phyloP scores from a whole-genome alignment of 2,888 invertebrate species.

The Cinara cedri region DNA sequence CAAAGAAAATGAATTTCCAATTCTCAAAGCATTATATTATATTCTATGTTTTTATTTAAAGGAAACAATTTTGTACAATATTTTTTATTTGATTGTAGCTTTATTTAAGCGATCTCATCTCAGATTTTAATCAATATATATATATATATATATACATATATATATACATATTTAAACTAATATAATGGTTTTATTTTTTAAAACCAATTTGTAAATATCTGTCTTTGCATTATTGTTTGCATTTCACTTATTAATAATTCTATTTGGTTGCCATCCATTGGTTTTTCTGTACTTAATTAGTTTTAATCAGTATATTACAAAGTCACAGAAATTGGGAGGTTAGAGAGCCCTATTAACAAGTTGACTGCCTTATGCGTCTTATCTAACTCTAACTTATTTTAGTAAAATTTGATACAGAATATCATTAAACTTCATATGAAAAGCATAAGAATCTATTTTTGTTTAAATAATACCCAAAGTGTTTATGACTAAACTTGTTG shows the following conservation, averaged over 20 bases:
- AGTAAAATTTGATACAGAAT: too few species aligned
- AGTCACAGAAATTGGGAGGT: too few species aligned
- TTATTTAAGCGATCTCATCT: constrained; percentile 27
- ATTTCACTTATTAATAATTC: background rate
- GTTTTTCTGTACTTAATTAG: background rate
- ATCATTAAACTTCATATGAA: too few species aligned
- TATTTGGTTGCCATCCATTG: background rate
- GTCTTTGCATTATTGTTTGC: too few species aligned
- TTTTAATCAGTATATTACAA: too few species aligned
- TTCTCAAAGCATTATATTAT: background rate
- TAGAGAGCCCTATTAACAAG: too few species aligned
- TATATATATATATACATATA: too few species aligned
- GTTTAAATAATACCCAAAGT: too few species aligned
- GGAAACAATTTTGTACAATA: background rate
- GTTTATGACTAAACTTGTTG: too few species aligned
- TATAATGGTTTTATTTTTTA: constrained; percentile 8
- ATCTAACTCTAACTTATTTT: too few species aligned
- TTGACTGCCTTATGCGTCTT: too few species aligned
- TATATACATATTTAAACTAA: background rate
- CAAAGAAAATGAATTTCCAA: background rate
- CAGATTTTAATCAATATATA: constrained; percentile 2
- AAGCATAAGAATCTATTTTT: too few species aligned
- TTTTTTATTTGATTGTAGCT: constrained; percentile 9
- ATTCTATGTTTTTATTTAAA: background rate
- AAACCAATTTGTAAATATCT: background rate